Conservation (phyloP, 1,140 invertebrate species). For the Steinernema khuongi region DNA sequence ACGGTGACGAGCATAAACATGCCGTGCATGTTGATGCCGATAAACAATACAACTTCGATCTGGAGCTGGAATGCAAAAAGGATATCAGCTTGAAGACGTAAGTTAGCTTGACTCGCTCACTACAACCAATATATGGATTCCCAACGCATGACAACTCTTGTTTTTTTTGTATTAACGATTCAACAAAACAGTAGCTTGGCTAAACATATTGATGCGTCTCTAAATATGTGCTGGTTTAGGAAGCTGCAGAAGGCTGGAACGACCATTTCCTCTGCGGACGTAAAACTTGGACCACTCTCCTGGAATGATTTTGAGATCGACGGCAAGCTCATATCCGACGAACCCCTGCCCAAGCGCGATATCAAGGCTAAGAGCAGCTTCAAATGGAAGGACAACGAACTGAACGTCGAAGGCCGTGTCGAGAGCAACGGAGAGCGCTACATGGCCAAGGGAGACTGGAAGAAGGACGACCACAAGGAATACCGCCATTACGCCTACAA, state of each 20-base stretch:
- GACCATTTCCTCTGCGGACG: not conserved
- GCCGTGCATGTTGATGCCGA: slow-evolving; percentile 35
- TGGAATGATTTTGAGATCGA: not conserved
- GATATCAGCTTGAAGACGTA: slow-evolving; percentile 14
- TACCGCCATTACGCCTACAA: slow-evolving; percentile 13
- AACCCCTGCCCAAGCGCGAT: not conserved
- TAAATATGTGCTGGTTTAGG: slow-evolving; percentile 25
- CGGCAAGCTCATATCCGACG: not conserved
- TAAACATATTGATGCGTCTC: slow-evolving; percentile 40
- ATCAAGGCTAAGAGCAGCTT: not conserved
- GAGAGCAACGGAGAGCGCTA: slow-evolving; percentile 15
- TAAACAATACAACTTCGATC: slow-evolving; percentile 40
- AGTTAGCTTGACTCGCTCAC: too few relatives aligned
- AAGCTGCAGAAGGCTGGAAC: not conserved
- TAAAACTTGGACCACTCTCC: not conserved
- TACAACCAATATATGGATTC: too few relatives aligned
- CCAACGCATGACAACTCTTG: too few relatives aligned
- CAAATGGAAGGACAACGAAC: not conserved
- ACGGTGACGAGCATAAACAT: slow-evolving; percentile 29
- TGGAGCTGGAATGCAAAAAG: slow-evolving; percentile 40
- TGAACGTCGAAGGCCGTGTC: not conserved
- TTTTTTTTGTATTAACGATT: too few relatives aligned
- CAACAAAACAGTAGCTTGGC: too few relatives aligned
- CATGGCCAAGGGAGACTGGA: slow-evolving; percentile 4
- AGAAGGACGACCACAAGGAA: slow-evolving; percentile 44